Conservation (phyloP, 2,888 invertebrate genomes). For the Autographa gamma region DNA sequence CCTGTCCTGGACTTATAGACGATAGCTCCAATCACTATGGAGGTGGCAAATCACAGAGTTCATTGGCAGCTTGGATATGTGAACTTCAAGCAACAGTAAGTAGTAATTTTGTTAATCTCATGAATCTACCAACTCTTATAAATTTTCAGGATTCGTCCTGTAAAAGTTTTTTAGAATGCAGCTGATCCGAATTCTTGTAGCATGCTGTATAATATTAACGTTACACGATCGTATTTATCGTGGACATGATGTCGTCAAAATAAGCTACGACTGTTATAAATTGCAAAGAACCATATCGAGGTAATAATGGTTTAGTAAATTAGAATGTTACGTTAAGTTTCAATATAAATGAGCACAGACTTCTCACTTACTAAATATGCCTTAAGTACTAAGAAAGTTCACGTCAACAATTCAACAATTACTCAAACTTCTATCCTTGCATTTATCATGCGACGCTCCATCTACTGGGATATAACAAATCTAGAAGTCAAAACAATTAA, state of each 20-base stretch:
- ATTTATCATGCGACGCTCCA: not conserved
- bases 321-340: not conserved
- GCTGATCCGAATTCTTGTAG: no score
- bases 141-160: no score
- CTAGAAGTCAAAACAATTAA: not conserved
- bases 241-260: no score
- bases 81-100: not conserved
- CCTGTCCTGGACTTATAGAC: constrained; percentile 41
- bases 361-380: not conserved
- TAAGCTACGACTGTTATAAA: no score
- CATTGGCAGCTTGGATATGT: not conserved
- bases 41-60: constrained; percentile 22
- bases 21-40: constrained; percentile 12
- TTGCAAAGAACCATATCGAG: no score
- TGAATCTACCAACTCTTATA: no score
- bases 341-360: not conserved
- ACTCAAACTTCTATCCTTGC: not conserved
- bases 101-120: no score
- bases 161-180: no score
- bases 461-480: not conserved
- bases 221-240: no score
- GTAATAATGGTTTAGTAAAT: not conserved
- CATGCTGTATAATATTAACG: no score
- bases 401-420: not conserved
- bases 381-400: not conserved